Conservation (phyloP, 1,140 invertebrate species). For the Drosophila repletoides region DNA sequence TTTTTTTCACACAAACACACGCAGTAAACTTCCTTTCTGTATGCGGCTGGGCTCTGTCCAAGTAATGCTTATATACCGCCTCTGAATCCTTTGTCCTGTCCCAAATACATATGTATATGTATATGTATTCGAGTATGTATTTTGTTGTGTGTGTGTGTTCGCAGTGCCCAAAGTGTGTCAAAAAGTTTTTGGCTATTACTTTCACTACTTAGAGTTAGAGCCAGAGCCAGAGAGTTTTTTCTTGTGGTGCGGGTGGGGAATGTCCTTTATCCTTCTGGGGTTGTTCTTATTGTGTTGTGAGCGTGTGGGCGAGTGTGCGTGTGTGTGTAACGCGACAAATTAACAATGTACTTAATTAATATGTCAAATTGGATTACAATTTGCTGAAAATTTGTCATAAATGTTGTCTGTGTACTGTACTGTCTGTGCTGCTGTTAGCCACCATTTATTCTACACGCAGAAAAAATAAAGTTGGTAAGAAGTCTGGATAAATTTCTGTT, state of each 20-base stretch:
- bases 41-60: constrained; percentile 13
- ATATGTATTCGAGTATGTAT: constrained; percentile 2
- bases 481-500: too few species aligned
- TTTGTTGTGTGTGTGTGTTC: constrained; percentile 9
- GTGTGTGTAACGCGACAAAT: constrained; percentile 72
- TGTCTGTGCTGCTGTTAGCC: constrained; percentile 1
- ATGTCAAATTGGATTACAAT: constrained; percentile 75
- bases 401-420: constrained; percentile 30
- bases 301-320: constrained; percentile 22
- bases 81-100: constrained; percentile 46
- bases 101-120: constrained; percentile 16
- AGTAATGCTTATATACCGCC: constrained; percentile 39
- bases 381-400: constrained; percentile 75
- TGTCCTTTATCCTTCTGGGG: constrained; percentile 20
- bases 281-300: constrained; percentile 8
- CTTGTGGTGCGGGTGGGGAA: background rate
- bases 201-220: constrained; percentile 67
- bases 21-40: constrained; percentile 6
- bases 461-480: too few species aligned
- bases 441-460: background rate
- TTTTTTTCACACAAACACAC: constrained; percentile 38
- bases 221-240: background rate
- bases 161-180: constrained; percentile 66
- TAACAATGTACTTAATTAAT: constrained; percentile 78
- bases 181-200: constrained; percentile 71